Conservation (phyloP, 1,140 invertebrate species). For the Eriosoma lanigerum region DNA sequence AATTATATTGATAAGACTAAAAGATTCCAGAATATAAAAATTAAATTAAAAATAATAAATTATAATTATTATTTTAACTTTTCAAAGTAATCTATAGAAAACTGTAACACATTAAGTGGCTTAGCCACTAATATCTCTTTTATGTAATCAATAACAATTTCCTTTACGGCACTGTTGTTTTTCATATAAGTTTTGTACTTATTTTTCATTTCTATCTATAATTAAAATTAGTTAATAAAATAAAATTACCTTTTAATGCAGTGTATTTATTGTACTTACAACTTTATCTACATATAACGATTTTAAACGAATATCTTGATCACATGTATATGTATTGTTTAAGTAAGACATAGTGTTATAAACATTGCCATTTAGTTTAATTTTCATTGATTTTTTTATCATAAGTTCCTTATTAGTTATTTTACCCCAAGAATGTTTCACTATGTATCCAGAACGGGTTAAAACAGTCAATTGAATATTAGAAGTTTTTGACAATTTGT, state of each 20-base stretch:
- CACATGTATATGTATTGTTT: not conserved
- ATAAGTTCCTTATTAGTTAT: not conserved
- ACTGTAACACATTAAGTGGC: slow-evolving; percentile 23
- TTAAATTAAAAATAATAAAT: no score
- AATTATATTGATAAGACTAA: no score
- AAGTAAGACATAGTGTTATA: not conserved
- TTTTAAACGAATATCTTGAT: slow-evolving; percentile 26
- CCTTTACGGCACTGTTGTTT: not conserved
- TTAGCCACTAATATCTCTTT: slow-evolving; percentile 5
- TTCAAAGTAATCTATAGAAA: slow-evolving; percentile 26
- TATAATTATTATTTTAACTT: no score
- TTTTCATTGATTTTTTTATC: not conserved
- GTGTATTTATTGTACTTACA: not conserved
- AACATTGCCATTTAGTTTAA: slow-evolving; percentile 1
- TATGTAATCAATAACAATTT: slow-evolving; percentile 4
- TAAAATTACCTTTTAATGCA: not conserved
- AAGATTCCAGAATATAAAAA: no score
- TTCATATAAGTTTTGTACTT: slow-evolving; percentile 1
- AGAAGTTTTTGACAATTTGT: not conserved
- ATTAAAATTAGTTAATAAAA: not conserved
- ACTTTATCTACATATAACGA: slow-evolving; percentile 15
- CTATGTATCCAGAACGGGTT: slow-evolving; percentile 27
- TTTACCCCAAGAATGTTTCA: slow-evolving; percentile 34
- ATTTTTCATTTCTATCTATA: slow-evolving; percentile 4
- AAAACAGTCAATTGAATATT: not conserved